Evolutionary conservation across 2,797 vertebrate genomes (phyloP).

Genomic region (Salmo trutta): DNA sequence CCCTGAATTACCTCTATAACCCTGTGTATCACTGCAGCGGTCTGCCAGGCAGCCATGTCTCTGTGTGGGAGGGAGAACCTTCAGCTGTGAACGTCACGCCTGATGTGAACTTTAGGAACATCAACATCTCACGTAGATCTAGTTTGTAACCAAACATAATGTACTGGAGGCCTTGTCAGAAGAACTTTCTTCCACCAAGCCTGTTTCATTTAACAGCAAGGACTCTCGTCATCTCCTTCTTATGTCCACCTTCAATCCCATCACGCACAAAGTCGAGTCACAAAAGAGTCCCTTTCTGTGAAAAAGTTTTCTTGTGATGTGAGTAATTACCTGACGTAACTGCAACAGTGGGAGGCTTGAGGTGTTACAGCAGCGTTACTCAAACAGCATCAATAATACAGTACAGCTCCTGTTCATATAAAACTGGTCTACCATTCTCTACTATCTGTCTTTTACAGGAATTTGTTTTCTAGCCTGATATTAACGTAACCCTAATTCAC

Average conservation of each 20-base stretch:
- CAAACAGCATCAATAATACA: slow-evolving; percentile 3
- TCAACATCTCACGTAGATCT: neutral
- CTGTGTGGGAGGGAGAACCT: neutral
- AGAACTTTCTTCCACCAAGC: too few relatives aligned
- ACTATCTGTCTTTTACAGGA: neutral
- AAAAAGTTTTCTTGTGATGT: slow-evolving; percentile 28
- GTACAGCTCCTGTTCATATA: neutral
- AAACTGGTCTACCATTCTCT: neutral
- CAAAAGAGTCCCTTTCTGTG: slow-evolving; percentile 12
- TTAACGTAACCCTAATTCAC: slow-evolving; percentile 3
- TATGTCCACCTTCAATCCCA: neutral
- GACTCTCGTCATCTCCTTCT: slow-evolving; percentile 1
- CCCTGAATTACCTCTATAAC: too few relatives aligned
- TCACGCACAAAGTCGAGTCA: slow-evolving; percentile 29
- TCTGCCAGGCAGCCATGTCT: neutral
- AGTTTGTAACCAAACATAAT: neutral
- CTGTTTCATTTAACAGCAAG: neutral
- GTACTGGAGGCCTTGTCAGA: neutral
- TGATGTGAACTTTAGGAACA: too few relatives aligned
- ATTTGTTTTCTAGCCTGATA: slow-evolving; percentile 6
- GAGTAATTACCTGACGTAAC: slow-evolving; percentile 15
- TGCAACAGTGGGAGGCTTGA: slow-evolving; percentile 17
- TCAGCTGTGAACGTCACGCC: neutral
- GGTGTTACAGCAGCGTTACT: slow-evolving; percentile 12
- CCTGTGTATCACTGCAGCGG: slow-evolving; percentile 2